Percentiles rank a stretch among this genome's conserved stretches.
Conservation (phyloP, 2,797 vertebrate species). For the Chaunax sp. region DNA sequence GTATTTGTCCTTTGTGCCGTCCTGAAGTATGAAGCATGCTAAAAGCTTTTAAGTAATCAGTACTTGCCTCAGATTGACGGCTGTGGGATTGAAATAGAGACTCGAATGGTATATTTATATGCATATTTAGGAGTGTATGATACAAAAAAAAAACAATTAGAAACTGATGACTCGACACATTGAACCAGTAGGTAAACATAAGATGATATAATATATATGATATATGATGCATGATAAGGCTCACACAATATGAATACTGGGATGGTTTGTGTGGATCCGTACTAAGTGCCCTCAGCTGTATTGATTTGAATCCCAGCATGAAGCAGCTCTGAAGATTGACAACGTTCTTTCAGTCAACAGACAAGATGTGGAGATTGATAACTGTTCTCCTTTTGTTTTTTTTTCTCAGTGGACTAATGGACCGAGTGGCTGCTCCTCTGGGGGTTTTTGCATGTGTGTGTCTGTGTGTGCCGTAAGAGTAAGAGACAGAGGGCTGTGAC, state of each 20-base stretch:
- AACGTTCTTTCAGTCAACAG: conserved; percentile 48
- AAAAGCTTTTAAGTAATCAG: neutral
- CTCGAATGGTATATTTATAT: neutral
- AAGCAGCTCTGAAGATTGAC: conserved; percentile 51
- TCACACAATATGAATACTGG: conserved; percentile 1
- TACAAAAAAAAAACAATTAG: too few relatives aligned
- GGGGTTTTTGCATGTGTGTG: conserved; percentile 19
- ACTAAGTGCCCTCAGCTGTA: conserved; percentile 61
- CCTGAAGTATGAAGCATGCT: conserved; percentile 14
- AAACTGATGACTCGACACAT: too few relatives aligned
- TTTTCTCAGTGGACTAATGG: conserved; percentile 46
- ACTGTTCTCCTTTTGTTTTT: conserved; percentile 67
- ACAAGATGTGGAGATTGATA: conserved; percentile 68
- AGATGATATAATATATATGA: too few relatives aligned
- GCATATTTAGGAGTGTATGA: neutral
- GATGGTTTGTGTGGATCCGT: conserved; percentile 26
- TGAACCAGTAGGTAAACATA: too few relatives aligned
- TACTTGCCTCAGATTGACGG: neutral
- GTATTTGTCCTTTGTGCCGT: neutral
- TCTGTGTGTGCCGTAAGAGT: neutral
- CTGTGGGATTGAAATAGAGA: neutral
- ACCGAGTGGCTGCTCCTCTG: conserved; percentile 42
- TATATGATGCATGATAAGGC: conserved; percentile 16
- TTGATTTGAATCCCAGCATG: conserved; percentile 41
- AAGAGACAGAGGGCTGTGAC: neutral